A percentile compares a stretch with the other conserved stretches of the same genome.
Evolutionary conservation across 2,888 invertebrate species (phyloP).

Genomic region (Baccha elongata): DNA sequence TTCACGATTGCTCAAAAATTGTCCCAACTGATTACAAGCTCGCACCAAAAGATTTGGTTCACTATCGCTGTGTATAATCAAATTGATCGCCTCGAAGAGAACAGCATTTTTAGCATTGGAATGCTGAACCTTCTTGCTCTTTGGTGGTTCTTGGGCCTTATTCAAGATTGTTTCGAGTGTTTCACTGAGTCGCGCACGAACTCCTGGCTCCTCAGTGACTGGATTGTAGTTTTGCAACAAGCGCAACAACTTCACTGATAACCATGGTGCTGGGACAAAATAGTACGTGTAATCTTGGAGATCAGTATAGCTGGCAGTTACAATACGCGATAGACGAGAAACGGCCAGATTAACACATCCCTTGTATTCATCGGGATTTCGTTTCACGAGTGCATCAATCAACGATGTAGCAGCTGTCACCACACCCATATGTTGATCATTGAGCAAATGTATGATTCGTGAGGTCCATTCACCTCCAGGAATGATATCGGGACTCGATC

Average conservation of each 20-base stretch:
- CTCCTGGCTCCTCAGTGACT: slow-evolving; percentile 97
- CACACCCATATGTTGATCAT: slow-evolving; percentile 99
- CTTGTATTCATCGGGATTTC: slow-evolving; percentile 99
- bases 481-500: slow-evolving; percentile 97
- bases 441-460: slow-evolving; percentile 97
- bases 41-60: slow-evolving; percentile 98
- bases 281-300: slow-evolving; percentile 99
- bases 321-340: slow-evolving; percentile 97
- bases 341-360: slow-evolving; percentile 99
- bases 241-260: slow-evolving; percentile 97
- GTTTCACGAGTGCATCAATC: slow-evolving; percentile 98
- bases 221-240: slow-evolving; percentile 99
- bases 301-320: slow-evolving; percentile 99
- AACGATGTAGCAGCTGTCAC: slow-evolving; percentile 99
- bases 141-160: slow-evolving; percentile 99
- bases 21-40: slow-evolving; percentile 99
- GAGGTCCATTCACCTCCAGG: slow-evolving; percentile 99
- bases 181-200: slow-evolving; percentile 97
- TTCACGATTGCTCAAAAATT: slow-evolving; percentile 98
- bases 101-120: slow-evolving; percentile 99
- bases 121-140: slow-evolving; percentile 99
- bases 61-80: slow-evolving; percentile 99
- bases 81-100: slow-evolving; percentile 99
- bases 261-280: slow-evolving; percentile 99
- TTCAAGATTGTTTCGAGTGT: slow-evolving; percentile 99